phyloP scores from a whole-genome alignment of 1,140 invertebrate species.

The Adelges cooleyi region DNA sequence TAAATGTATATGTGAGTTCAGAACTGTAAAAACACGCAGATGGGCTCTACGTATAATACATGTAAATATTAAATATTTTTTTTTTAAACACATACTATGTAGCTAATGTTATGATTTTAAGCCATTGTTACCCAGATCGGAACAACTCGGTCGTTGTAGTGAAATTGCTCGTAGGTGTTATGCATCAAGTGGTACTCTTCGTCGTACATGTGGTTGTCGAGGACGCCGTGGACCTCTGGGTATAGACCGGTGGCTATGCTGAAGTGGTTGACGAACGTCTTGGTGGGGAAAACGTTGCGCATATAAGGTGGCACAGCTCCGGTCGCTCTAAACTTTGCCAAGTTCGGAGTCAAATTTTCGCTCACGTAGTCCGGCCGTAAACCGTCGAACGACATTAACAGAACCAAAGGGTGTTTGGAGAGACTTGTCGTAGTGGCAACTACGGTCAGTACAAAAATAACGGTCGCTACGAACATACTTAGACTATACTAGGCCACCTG shows the following conservation, averaged over 20 bases:
- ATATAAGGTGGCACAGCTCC: constrained; percentile 52
- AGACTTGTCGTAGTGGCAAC: background rate
- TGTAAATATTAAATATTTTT: too few species aligned
- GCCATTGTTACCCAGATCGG: constrained; percentile 46
- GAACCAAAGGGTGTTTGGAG: constrained; percentile 34
- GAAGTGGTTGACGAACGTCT: constrained; percentile 72
- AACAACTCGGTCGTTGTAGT: constrained; percentile 42
- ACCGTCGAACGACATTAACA: constrained; percentile 58
- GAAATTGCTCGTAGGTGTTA: constrained; percentile 42
- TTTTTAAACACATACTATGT: too few species aligned
- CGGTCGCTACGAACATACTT: constrained; percentile 62
- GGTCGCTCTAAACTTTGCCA: constrained; percentile 44
- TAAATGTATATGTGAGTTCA: too few species aligned
- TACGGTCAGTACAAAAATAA: constrained; percentile 52
- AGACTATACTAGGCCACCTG: constrained; percentile 64
- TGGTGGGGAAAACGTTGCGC: constrained; percentile 55
- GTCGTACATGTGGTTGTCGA: constrained; percentile 55
- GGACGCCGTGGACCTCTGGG: constrained; percentile 59
- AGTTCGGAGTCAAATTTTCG: constrained; percentile 45
- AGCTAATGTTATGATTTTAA: too few species aligned
- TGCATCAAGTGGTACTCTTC: constrained; percentile 38
- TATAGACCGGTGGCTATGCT: constrained; percentile 64
- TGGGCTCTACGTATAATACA: too few species aligned
- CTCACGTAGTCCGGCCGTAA: constrained; percentile 58
- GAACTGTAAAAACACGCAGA: too few species aligned